phyloP scores from a whole-genome alignment of 2,797 vertebrate species.

The Rhynchonycteris naso region DNA sequence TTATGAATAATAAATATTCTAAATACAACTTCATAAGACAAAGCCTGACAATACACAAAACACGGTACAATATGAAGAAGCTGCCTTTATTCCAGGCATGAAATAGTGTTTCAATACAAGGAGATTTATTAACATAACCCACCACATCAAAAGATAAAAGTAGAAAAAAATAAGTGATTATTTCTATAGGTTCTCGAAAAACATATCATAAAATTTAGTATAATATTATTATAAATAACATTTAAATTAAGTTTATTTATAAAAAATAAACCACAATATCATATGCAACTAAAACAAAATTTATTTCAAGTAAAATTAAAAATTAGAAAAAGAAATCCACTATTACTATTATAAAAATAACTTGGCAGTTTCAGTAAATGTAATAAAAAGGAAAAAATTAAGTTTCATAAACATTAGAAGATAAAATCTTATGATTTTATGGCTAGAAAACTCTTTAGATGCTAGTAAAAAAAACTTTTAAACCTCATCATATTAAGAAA shows the following conservation, averaged over 20 bases:
- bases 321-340: background rate
- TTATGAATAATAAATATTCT: conserved; percentile 1
- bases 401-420: background rate
- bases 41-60: background rate
- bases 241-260: background rate
- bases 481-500: background rate
- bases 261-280: background rate
- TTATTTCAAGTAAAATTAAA: conserved; percentile 2
- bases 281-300: background rate
- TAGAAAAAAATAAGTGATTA: background rate
- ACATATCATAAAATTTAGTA: background rate
- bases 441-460: background rate
- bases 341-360: background rate
- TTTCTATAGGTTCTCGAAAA: background rate
- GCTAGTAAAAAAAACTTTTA: background rate
- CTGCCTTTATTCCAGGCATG: background rate
- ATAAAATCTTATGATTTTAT: background rate
- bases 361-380: background rate
- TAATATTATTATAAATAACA: background rate
- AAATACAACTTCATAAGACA: background rate
- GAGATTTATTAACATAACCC: background rate
- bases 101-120: background rate
- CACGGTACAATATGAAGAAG: background rate
- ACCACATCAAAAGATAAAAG: background rate
- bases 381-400: background rate